A percentile compares a stretch with the other conserved stretches of the same genome.
These are phyloP conservation scores for Cantharis nigra DNA, from an alignment of 2,888 invertebrate species.

Conservation along the genomic window DNA sequence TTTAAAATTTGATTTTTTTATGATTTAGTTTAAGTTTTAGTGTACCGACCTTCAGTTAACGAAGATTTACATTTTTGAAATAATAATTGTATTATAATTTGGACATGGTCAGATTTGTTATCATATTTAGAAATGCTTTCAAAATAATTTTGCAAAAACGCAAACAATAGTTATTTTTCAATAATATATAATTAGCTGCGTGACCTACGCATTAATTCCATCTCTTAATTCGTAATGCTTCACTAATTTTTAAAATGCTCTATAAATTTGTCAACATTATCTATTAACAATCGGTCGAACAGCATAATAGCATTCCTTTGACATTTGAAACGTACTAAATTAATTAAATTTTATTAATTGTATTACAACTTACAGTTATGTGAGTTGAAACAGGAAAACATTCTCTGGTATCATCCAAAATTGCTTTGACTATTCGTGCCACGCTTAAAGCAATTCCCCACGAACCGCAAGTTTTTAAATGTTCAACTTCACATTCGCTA, in stretches of 20 bases:
- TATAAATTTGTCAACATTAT: neutral
- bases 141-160: too few species aligned
- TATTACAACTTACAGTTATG: constrained; percentile 61
- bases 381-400: constrained; percentile 80
- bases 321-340: neutral
- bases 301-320: neutral
- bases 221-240: neutral
- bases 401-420: constrained; percentile 72
- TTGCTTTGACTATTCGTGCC: constrained; percentile 68
- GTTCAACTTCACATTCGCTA: constrained; percentile 83
- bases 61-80: too few species aligned
- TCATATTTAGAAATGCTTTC: too few species aligned
- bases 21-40: too few species aligned
- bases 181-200: neutral
- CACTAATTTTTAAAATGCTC: neutral
- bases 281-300: neutral
- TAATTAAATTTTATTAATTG: constrained; percentile 1
- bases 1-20: too few species aligned
- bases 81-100: too few species aligned
- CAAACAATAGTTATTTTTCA: neutral
- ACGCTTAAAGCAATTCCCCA: constrained; percentile 86
- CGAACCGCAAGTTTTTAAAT: constrained; percentile 83
- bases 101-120: too few species aligned
- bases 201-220: neutral
- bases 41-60: too few species aligned